Base-by-base conservation (phyloP, 2,113 vertebrate genomes). In the Origma solitaria region DNA sequence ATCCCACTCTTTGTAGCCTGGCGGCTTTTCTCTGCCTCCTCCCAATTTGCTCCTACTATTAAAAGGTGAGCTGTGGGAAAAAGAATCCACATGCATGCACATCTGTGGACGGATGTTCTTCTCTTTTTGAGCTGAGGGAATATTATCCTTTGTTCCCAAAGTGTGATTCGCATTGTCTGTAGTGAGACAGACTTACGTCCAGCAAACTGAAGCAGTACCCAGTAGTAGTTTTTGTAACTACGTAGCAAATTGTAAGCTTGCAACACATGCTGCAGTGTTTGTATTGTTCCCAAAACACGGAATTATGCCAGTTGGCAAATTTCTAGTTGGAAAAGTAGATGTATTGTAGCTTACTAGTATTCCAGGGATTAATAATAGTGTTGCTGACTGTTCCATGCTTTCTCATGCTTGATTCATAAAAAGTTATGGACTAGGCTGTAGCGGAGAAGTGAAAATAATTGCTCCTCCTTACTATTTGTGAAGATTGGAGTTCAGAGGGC, bases 71-170 rank as follows among this genome's bases (percentile, higher is more conserved):
- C 80, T 20, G 35, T 80, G 78, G 73, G 57, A 30, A 78, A 69
- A 84, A 94, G 72, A 87, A 44, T 31, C 69, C 45, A 22, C 31
- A 19, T 53, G 84, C 1, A 4, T 61, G 35, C 51, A 24, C 10
- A 7, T 64, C 79, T 68, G 33, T 44, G 42, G n/a, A 54, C 64
- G 68, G 64, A n/a, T 57, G 25, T 49, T 81, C 53, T 80, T 64
- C 22, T 84, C 50, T 37, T 82, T 96, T 88, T 4, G 3, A 42
- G 37, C 66, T 54, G 47, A 85, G 82, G 56, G 72, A 69, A 50
- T 82, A 57, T 93, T 89, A 88, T 84, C 84, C 95, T 97, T 97
- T 97, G 96, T 97, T 96, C 79, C 92, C 47, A 96, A 96, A 88
- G 61, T 68, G 69, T 15, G 31, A 28, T 88, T 94, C 71, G 71